phyloP scores from a whole-genome alignment of 2,797 vertebrate genomes.

The Syngnathus rostellatus region DNA sequence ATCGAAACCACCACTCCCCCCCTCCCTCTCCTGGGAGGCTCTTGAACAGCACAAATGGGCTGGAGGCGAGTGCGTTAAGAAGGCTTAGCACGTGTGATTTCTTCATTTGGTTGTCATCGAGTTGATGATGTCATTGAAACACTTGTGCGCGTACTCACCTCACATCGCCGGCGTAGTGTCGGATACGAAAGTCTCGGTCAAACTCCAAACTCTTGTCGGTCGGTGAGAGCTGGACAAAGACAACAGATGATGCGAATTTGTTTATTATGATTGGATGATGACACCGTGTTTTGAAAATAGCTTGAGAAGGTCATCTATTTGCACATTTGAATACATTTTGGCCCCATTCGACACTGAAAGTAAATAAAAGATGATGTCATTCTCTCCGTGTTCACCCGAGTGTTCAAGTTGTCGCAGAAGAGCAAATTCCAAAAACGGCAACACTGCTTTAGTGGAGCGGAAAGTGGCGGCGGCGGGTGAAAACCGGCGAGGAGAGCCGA shows the following conservation, averaged over 20 bases:
- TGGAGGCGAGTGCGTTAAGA: slow-evolving; percentile 32
- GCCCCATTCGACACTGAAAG: no score
- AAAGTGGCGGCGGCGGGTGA: background rate
- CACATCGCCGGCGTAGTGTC: slow-evolving; percentile 93
- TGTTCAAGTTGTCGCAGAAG: background rate
- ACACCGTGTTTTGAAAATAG: no score
- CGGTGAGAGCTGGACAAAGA: slow-evolving; percentile 75
- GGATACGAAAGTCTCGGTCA: slow-evolving; percentile 91
- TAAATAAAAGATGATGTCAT: background rate
- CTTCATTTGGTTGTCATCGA: slow-evolving; percentile 22
- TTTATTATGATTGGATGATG: background rate
- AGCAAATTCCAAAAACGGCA: background rate
- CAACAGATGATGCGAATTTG: background rate
- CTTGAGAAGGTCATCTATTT: no score
- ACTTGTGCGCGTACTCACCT: slow-evolving; percentile 73
- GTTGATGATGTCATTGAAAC: slow-evolving; percentile 11
- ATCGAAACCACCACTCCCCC: background rate
- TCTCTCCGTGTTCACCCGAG: background rate
- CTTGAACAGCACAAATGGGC: slow-evolving; percentile 41
- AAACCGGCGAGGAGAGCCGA: background rate
- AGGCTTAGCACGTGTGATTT: slow-evolving; percentile 34
- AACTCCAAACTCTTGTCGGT: slow-evolving; percentile 93
- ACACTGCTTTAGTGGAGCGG: slow-evolving; percentile 1
- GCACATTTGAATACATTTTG: no score
- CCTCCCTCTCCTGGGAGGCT: background rate